Conservation (phyloP, 2,888 invertebrate genomes). For the Oscheius onirici region DNA sequence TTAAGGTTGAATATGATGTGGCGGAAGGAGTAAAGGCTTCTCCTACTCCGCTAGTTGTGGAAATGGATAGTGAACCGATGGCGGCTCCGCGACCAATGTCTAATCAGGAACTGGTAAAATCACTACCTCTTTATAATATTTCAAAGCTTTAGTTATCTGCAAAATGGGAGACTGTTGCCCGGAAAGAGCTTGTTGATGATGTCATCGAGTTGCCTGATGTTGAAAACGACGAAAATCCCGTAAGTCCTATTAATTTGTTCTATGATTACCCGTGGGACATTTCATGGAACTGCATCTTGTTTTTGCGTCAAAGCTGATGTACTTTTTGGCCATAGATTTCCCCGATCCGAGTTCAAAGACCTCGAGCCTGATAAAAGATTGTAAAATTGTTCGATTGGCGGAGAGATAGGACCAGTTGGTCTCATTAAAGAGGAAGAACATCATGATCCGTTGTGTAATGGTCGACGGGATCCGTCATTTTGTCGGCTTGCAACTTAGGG, state of each 20-base stretch:
- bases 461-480: constrained; percentile 13
- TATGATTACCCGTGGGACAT: background rate
- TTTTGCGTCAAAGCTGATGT: background rate
- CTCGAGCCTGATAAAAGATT: constrained; percentile 11
- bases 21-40: background rate
- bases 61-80: constrained; percentile 6
- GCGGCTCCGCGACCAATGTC: background rate
- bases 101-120: background rate
- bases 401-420: constrained; percentile 12
- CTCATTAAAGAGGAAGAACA: constrained; percentile 25
- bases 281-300: too few species aligned
- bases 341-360: constrained; percentile 18
- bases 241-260: background rate
- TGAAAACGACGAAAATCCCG: constrained; percentile 20
- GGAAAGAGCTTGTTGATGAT: constrained; percentile 16
- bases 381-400: constrained; percentile 20
- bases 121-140: background rate
- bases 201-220: constrained; percentile 29
- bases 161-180: constrained; percentile 4
- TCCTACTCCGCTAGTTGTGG: constrained; percentile 7
- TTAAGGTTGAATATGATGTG: constrained; percentile 22
- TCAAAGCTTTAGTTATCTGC: background rate
- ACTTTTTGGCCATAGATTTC: background rate
- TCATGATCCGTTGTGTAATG: constrained; percentile 23
- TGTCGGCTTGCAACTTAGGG: constrained; percentile 10